Conservation (phyloP, 2,888 invertebrate species). For the Tinea pellionella region DNA sequence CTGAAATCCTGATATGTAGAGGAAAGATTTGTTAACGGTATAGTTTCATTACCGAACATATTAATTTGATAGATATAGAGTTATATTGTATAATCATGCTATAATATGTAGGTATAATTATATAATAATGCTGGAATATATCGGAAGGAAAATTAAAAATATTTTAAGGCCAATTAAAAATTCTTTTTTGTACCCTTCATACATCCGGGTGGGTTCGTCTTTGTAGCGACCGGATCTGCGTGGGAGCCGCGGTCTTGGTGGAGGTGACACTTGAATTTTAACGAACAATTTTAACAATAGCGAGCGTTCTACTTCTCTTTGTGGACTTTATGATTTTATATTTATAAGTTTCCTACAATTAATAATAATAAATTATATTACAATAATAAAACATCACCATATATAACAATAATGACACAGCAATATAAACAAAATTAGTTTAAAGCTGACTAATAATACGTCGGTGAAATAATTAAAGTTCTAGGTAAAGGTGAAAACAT, state of each 20-base stretch:
- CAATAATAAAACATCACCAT: too few species aligned
- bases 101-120: too few species aligned
- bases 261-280: conserved; percentile 51
- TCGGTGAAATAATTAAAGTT: not conserved
- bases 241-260: conserved; percentile 26
- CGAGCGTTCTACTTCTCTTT: not conserved
- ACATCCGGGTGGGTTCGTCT: conserved; percentile 38
- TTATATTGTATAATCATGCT: too few species aligned
- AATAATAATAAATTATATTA: not conserved
- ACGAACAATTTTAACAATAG: conserved; percentile 24
- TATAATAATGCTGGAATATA: not conserved
- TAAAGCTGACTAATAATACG: not conserved
- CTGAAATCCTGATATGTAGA: too few species aligned
- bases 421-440: not conserved
- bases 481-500: not conserved
- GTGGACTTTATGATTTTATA: not conserved
- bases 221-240: conserved; percentile 49
- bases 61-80: too few species aligned
- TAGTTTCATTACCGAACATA: too few species aligned
- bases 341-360: too few species aligned
- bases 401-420: not conserved
- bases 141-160: not conserved
- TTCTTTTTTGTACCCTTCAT: conserved; percentile 40
- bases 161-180: conserved; percentile 50
- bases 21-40: too few species aligned